These are phyloP conservation scores for Zaprionus nigranus DNA, from an alignment of 1,140 invertebrate genomes.

Conservation along the genomic window DNA sequence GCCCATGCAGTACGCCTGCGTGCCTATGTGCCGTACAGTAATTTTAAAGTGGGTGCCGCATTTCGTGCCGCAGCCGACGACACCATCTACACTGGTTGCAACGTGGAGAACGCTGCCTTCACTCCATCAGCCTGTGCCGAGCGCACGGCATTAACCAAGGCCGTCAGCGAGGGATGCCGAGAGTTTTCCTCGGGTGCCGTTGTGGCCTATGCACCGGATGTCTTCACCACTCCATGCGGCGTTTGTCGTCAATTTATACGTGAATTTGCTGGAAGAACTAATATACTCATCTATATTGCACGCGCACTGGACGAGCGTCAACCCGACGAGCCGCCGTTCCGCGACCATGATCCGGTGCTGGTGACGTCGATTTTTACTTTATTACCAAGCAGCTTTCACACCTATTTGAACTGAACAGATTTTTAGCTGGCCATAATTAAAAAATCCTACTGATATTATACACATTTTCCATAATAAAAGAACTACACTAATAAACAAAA, in stretches of 20 bases:
- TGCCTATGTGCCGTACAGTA: conserved; percentile 95
- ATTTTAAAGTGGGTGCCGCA: conserved; percentile 96
- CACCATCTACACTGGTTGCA: conserved; percentile 90
- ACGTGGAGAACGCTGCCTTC: conserved; percentile 96
- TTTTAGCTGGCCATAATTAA: not conserved
- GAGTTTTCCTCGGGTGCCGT: conserved; percentile 92
- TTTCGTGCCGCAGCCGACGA: conserved; percentile 89
- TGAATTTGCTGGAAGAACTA: conserved; percentile 88
- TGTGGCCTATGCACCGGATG: conserved; percentile 87
- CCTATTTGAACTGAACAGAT: conserved; percentile 32
- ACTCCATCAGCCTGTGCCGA: conserved; percentile 95
- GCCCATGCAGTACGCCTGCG: conserved; percentile 87
- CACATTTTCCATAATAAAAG: not conserved
- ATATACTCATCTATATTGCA: conserved; percentile 89
- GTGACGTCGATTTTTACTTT: conserved; percentile 87
- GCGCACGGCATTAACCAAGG: conserved; percentile 92
- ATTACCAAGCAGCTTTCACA: conserved; percentile 86
- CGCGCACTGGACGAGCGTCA: conserved; percentile 87
- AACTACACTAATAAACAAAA: not conserved
- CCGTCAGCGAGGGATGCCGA: conserved; percentile 93
- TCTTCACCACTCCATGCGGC: conserved; percentile 94
- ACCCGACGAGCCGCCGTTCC: conserved; percentile 56
- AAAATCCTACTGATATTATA: not conserved
- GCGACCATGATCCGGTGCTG: conserved; percentile 85
- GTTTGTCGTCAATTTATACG: conserved; percentile 94